phyloP scores from a whole-genome alignment of 2,113 vertebrate species.

The Atractosteus spatula region DNA sequence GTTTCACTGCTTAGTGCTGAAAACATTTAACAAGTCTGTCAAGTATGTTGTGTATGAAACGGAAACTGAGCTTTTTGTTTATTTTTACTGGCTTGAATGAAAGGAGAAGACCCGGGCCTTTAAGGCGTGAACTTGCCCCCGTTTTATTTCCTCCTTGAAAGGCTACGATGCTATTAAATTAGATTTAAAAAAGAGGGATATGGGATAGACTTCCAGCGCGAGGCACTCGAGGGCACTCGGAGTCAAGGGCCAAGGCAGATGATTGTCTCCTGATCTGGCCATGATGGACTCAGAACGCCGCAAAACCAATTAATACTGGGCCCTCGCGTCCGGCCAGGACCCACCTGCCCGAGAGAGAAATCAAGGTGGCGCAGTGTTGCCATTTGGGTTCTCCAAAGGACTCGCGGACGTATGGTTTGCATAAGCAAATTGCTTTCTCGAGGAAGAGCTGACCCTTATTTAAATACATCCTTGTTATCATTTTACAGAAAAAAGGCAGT shows the following conservation, averaged over 20 bases:
- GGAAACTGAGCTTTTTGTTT: no score
- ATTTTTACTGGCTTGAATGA: no score
- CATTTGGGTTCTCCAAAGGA: conserved; percentile 20
- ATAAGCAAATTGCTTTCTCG: conserved; percentile 29
- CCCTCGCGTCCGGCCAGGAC: conserved; percentile 19
- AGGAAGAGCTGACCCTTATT: conserved; percentile 22
- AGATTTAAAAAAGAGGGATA: conserved; percentile 2
- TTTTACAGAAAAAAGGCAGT: conserved; percentile 11
- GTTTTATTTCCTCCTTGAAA: neutral
- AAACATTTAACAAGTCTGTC: no score
- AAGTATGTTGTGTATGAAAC: no score
- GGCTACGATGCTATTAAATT: conserved; percentile 14
- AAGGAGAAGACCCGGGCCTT: neutral
- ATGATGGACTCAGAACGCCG: conserved; percentile 30
- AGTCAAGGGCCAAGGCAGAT: conserved; percentile 24
- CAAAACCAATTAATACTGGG: conserved; percentile 39
- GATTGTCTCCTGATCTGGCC: conserved; percentile 31
- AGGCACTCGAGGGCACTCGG: neutral
- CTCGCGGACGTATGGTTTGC: conserved; percentile 30
- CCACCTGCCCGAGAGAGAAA: conserved; percentile 26
- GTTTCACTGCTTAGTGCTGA: no score
- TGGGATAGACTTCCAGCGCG: neutral
- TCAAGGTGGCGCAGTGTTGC: conserved; percentile 16
- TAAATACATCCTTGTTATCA: conserved; percentile 20
- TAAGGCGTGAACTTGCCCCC: neutral